Conservation (phyloP, 2,888 invertebrate species). For the Caenorhabditis angaria region DNA sequence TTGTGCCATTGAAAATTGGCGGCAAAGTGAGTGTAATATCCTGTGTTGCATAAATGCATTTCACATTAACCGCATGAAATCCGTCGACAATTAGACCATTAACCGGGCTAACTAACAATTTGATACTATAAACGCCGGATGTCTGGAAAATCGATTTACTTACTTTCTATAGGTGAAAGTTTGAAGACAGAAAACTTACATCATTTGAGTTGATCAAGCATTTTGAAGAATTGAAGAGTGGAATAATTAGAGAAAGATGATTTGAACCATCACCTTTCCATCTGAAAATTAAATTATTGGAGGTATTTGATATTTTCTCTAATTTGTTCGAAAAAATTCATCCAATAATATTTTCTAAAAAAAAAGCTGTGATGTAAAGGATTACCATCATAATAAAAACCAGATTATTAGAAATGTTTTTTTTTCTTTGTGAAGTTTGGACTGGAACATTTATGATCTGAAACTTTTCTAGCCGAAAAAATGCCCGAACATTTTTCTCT, state of each 20-base stretch:
- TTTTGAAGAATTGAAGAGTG: slow-evolving; percentile 53
- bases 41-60: slow-evolving; percentile 63
- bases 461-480: too few species aligned
- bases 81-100: slow-evolving; percentile 64
- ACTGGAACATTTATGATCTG: too few species aligned
- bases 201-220: slow-evolving; percentile 52
- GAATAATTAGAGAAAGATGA: slow-evolving; percentile 48
- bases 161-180: slow-evolving; percentile 1
- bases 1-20: slow-evolving; percentile 54
- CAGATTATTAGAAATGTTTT: too few species aligned
- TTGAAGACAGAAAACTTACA: slow-evolving; percentile 24
- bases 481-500: too few species aligned
- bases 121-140: slow-evolving; percentile 54
- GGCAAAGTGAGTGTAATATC: slow-evolving; percentile 67
- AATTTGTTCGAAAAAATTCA: too few species aligned
- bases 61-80: slow-evolving; percentile 57
- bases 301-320: slow-evolving; percentile 2
- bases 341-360: slow-evolving; percentile 9
- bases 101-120: slow-evolving; percentile 61
- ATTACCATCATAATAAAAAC: neutral
- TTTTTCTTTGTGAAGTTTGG: too few species aligned
- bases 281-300: slow-evolving; percentile 28
- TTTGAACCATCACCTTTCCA: slow-evolving; percentile 56
- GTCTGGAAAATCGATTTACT: slow-evolving; percentile 36
- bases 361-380: neutral